Evolutionary conservation across 2,888 invertebrate genomes (phyloP).

Genomic region (Iphiclides podalirius): DNA sequence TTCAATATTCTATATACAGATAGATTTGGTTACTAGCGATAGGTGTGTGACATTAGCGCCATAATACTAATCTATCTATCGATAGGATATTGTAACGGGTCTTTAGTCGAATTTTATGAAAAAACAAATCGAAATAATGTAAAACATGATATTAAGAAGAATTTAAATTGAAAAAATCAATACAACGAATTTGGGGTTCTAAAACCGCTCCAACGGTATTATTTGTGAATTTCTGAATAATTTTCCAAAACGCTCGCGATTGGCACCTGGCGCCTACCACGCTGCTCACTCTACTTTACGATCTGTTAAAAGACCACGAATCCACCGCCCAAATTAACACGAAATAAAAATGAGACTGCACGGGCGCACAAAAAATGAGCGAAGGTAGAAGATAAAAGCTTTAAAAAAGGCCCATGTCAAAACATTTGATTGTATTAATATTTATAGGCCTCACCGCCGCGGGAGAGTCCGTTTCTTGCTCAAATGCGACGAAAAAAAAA

Average conservation of each 20-base stretch:
- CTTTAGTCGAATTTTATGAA: no score
- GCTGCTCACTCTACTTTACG: conserved; percentile 77
- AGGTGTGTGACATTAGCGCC: no score
- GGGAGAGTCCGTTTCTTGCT: conserved; percentile 58
- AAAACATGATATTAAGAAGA: no score
- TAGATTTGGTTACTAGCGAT: no score
- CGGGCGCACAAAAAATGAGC: conserved; percentile 72
- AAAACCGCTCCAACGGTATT: background rate
- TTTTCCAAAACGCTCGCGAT: conserved; percentile 27
- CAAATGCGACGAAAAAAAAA: conserved; percentile 64
- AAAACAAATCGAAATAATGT: no score
- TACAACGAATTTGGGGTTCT: no score
- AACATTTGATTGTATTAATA: conserved; percentile 81
- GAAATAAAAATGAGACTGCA: conserved; percentile 74
- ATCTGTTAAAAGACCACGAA: conserved; percentile 80
- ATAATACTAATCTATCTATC: no score
- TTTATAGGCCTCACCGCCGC: conserved; percentile 75
- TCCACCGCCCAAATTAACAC: conserved; percentile 80
- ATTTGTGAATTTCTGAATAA: conserved; percentile 1
- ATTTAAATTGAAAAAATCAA: no score
- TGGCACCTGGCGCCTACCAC: conserved; percentile 65
- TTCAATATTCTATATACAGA: no score
- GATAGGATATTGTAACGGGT: no score
- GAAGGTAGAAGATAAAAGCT: conserved; percentile 76
- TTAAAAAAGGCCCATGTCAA: conserved; percentile 78